Percentiles rank a stretch among this genome's conserved stretches.
Evolutionary conservation across 37 sponge, comb jelly and placozoan species (phyloP).

Genomic region (Ephydatia muelleri): DNA sequence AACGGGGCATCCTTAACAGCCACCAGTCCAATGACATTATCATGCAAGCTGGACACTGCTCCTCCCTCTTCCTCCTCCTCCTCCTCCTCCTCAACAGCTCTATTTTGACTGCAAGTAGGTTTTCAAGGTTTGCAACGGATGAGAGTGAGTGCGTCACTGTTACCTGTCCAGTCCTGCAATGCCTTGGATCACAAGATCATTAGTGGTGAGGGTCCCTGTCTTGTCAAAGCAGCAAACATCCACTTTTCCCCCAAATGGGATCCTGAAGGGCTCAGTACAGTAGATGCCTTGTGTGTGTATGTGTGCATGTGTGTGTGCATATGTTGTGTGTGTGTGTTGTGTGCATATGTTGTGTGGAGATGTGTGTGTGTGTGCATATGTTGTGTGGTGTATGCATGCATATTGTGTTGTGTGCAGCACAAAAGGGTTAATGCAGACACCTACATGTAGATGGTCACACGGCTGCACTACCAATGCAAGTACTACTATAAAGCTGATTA

Average conservation of each 20-base stretch:
- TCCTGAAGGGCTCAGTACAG: slow-evolving; percentile 98
- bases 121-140: background rate
- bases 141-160: background rate
- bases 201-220: slow-evolving; percentile 95
- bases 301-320: background rate
- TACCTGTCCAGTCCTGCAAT: slow-evolving; percentile 57
- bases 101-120: background rate
- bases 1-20: slow-evolving; percentile 49
- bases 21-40: slow-evolving; percentile 14
- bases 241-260: slow-evolving; percentile 97
- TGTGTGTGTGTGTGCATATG: background rate
- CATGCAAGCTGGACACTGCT: background rate
- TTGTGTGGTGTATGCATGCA: background rate
- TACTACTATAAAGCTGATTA: too few relatives aligned
- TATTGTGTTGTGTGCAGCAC: too few relatives aligned
- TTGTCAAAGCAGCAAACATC: slow-evolving; percentile 98
- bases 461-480: too few relatives aligned
- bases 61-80: background rate
- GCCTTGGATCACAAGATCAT: slow-evolving; percentile 85
- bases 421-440: too few relatives aligned
- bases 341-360: too few relatives aligned
- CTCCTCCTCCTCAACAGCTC: background rate
- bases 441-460: too few relatives aligned
- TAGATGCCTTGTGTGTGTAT: slow-evolving; percentile 66
- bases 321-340: too few relatives aligned